Evolutionary conservation across 2,888 invertebrate species (phyloP), one percentile per base, ranked within the genome.

Genomic region (Ceramica pisi): DNA sequence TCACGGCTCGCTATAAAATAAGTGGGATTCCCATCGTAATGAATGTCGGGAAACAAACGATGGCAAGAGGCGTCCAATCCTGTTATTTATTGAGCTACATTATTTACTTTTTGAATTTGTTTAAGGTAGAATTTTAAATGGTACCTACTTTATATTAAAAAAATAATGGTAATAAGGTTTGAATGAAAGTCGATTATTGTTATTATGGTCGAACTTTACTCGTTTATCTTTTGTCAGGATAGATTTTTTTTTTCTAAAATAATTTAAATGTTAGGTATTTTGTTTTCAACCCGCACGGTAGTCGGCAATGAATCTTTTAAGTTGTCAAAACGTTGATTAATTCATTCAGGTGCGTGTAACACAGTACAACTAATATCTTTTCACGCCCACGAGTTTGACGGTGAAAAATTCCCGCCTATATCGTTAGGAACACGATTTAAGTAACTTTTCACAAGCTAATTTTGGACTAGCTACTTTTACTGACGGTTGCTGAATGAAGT

Each of bases 281-380:
- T 21, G 21, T 23, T 14, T 53, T 56, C 14, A 12, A 23, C 19
- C 10, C 31, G 16, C 57, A 56, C 60, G 48, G 53, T 46, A 66
- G 12, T n/a, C 7, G 2, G 51, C 38, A 66, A 66, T 68, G 16
- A 66, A 65, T 69, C 72, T 75, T 19, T 67, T 50, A 60, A 62
- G 62, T 71, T 71, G 61, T 71, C 74, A 78, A 71, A 82, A 65
- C 67, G 59, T 72, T 75, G 68, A 70, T 70, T 82, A 82, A 82
- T 79, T 59, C 56, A 72, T 71, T 75, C 44, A 66, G 53, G 31
- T 65, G 70, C 69, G 71, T 70, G 69, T 56, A 19, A 59, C 61
- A 62, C 23, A 61, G 51, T 71, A 71, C 23, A 46, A 65, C 26
- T 60, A 67, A 51, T 71, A 59, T 67, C 38, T 67, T 69, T 68